Conservation (phyloP, 2,888 invertebrate genomes). For the Zelleria hepariella region DNA sequence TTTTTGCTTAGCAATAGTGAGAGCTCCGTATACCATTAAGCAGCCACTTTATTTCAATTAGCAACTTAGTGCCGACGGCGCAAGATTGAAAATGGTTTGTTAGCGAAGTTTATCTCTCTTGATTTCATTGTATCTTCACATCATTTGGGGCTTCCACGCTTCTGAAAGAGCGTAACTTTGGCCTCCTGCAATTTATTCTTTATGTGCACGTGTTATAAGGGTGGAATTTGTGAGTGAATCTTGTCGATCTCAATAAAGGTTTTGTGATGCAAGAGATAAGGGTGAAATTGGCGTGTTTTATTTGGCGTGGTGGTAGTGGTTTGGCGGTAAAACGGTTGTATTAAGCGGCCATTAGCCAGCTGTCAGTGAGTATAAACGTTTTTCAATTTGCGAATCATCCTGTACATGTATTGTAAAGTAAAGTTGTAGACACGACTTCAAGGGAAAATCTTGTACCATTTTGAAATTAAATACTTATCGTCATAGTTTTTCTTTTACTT, state of each 20-base stretch:
- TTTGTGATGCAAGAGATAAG: slow-evolving; percentile 11
- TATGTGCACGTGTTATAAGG: background rate
- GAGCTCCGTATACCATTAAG: background rate
- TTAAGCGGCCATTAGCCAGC: too few species aligned
- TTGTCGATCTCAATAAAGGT: slow-evolving; percentile 14
- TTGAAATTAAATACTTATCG: too few species aligned
- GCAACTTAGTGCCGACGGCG: slow-evolving; percentile 20
- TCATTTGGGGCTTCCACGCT: slow-evolving; percentile 32
- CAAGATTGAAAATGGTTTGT: slow-evolving; percentile 36
- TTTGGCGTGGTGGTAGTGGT: background rate
- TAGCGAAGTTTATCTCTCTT: slow-evolving; percentile 32
- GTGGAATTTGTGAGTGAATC: background rate
- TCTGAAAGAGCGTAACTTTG: slow-evolving; percentile 24
- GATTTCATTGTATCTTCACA: slow-evolving; percentile 49
- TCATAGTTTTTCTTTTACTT: too few species aligned
- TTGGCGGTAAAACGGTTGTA: too few species aligned
- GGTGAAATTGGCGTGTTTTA: background rate
- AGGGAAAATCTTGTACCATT: too few species aligned
- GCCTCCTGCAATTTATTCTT: background rate
- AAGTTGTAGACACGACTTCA: too few species aligned
- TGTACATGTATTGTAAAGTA: background rate
- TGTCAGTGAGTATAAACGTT: too few species aligned
- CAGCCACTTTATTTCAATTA: slow-evolving; percentile 16
- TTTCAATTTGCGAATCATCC: background rate
- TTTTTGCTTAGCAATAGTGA: slow-evolving; percentile 1